Percentiles rank a stretch among this genome's conserved stretches.
These are phyloP conservation scores for Rosalia funebris DNA, from an alignment of 2,888 invertebrate genomes.

Conservation along the genomic window DNA sequence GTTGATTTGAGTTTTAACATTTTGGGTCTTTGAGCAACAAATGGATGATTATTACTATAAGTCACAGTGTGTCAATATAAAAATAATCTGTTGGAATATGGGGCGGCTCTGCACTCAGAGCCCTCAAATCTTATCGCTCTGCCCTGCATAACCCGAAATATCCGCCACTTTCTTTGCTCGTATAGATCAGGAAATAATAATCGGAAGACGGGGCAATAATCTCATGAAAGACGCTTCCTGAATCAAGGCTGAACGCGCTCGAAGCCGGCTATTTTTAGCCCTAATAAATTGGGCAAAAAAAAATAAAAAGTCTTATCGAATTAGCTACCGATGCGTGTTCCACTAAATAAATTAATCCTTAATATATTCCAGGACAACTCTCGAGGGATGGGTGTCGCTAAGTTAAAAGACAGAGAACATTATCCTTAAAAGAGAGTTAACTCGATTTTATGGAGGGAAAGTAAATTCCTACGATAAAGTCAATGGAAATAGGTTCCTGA, in stretches of 20 bases:
- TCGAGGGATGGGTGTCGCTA: not conserved
- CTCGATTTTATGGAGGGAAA: not conserved
- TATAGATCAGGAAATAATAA: too few relatives aligned
- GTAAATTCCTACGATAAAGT: not conserved
- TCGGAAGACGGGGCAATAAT: too few relatives aligned
- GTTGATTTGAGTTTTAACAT: too few relatives aligned
- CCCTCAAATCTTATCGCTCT: too few relatives aligned
- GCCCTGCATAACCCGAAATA: too few relatives aligned
- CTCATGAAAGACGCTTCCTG: too few relatives aligned
- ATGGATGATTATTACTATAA: too few relatives aligned
- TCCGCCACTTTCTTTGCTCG: too few relatives aligned
- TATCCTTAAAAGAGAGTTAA: conserved; percentile 7
- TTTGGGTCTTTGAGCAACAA: too few relatives aligned
- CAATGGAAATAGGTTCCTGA: not conserved
- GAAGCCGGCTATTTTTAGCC: not conserved
- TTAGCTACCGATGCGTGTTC: conserved; percentile 15
- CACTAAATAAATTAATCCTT: conserved; percentile 17
- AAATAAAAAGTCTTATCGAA: conserved; percentile 12
- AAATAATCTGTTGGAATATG: too few relatives aligned
- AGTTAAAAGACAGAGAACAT: conserved; percentile 10
- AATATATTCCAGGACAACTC: conserved; percentile 17
- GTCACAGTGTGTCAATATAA: too few relatives aligned
- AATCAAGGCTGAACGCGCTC: not conserved
- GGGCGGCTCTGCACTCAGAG: too few relatives aligned
- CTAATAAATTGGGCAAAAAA: conserved; percentile 1